Evolutionary conservation across 2,797 vertebrate genomes (phyloP).

Genomic region (Dromococcyx pavoninus): DNA sequence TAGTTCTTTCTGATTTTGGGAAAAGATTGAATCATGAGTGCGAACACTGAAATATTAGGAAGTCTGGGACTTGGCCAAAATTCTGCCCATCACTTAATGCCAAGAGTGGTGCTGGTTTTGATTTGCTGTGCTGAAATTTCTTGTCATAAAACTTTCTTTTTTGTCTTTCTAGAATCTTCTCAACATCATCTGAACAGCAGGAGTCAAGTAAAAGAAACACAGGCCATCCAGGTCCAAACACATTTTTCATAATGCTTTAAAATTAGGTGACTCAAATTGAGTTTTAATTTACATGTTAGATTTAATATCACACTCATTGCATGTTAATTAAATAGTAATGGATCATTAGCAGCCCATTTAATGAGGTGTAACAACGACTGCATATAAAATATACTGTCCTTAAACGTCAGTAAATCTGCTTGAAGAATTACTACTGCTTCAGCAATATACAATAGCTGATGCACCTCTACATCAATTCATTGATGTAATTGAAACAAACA

Average conservation of each 20-base stretch:
- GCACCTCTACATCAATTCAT: constrained; percentile 30
- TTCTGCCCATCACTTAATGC: not conserved
- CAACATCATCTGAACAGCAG: not conserved
- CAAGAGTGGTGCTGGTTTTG: not conserved
- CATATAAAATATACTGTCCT: constrained; percentile 73
- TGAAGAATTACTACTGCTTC: constrained; percentile 72
- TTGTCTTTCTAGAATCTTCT: not conserved
- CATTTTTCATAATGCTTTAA: constrained; percentile 70
- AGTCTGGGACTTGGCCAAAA: not conserved
- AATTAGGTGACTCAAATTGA: constrained; percentile 71
- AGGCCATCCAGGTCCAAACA: constrained; percentile 25
- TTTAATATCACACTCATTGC: constrained; percentile 72
- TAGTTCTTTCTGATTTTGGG: not conserved
- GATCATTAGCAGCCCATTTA: constrained; percentile 75
- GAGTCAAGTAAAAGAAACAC: constrained; percentile 37
- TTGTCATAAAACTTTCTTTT: not conserved
- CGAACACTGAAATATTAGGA: not conserved
- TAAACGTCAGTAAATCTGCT: constrained; percentile 75
- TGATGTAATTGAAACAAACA: constrained; percentile 20
- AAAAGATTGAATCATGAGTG: not conserved
- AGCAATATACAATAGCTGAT: constrained; percentile 45
- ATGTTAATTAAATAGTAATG: constrained; percentile 77
- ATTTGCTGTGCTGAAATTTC: not conserved
- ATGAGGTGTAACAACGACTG: constrained; percentile 70
- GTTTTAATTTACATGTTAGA: constrained; percentile 76